Percentiles rank a stretch among this genome's conserved stretches.
These are phyloP conservation scores for Cavia porcellus DNA, from an alignment of 2,113 vertebrate species.

Conservation along the genomic window DNA sequence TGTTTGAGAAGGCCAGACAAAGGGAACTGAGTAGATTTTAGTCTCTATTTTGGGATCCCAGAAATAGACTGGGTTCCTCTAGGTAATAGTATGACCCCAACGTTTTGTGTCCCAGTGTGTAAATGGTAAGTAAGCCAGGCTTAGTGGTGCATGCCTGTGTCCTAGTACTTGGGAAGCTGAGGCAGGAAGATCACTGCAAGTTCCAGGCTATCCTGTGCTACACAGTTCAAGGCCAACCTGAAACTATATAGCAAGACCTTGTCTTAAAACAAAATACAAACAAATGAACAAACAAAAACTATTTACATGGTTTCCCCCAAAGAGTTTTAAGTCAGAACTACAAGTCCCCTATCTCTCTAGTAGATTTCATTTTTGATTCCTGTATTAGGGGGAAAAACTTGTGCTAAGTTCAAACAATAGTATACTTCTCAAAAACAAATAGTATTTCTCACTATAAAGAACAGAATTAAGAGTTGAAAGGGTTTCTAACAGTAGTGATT, in stretches of 20 bases:
- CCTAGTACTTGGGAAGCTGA: background rate
- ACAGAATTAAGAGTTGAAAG: slow-evolving; percentile 51
- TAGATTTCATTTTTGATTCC: slow-evolving; percentile 50
- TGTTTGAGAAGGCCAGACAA: slow-evolving; percentile 72
- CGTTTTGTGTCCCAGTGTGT: background rate
- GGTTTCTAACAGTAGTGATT: slow-evolving; percentile 50
- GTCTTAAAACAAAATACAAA: background rate
- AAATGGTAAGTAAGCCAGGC: slow-evolving; percentile 66
- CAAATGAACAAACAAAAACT: slow-evolving; percentile 65
- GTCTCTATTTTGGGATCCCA: slow-evolving; percentile 76
- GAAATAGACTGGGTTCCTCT: slow-evolving; percentile 79
- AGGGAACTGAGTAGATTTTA: slow-evolving; percentile 78
- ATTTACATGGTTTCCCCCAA: slow-evolving; percentile 82
- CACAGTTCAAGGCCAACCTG: background rate
- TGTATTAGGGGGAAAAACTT: background rate
- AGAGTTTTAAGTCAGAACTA: slow-evolving; percentile 44
- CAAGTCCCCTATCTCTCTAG: background rate
- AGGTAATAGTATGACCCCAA: slow-evolving; percentile 74
- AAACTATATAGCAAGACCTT: background rate
- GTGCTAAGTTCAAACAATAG: background rate
- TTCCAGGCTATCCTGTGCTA: background rate
- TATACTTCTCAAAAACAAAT: background rate
- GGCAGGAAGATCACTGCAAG: background rate
- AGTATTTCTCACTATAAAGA: slow-evolving; percentile 29
- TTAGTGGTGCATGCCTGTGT: background rate